These are phyloP conservation scores for Drosophila parabipectinata DNA, from an alignment of 1,140 invertebrate species.

Conservation along the genomic window DNA sequence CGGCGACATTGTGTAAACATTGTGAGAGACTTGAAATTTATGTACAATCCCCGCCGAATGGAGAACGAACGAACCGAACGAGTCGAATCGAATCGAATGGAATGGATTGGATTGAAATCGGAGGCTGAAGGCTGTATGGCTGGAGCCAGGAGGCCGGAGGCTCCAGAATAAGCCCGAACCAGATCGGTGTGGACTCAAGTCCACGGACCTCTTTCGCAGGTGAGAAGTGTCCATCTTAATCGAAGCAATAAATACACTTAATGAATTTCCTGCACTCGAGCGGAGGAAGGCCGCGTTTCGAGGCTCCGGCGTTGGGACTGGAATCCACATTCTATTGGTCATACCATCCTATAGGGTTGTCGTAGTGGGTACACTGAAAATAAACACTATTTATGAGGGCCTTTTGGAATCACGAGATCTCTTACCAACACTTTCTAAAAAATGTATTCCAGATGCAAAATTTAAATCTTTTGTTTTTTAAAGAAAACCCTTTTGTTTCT, in stretches of 20 bases:
- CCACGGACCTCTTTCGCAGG: conserved; percentile 64
- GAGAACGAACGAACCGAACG: conserved; percentile 35
- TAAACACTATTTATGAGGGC: not conserved
- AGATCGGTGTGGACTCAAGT: conserved; percentile 13
- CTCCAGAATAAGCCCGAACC: conserved; percentile 13
- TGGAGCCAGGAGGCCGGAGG: conserved; percentile 7
- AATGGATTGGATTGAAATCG: conserved; percentile 33
- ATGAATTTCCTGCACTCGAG: conserved; percentile 78
- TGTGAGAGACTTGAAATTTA: conserved; percentile 74
- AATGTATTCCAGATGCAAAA: not conserved
- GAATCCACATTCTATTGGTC: conserved; percentile 75
- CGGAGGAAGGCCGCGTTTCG: conserved; percentile 48
- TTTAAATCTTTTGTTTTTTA: no score
- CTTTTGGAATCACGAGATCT: no score
- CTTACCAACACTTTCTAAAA: no score
- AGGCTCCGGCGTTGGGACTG: conserved; percentile 23
- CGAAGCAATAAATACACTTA: conserved; percentile 83
- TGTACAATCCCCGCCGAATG: conserved; percentile 65
- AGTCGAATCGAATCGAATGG: conserved; percentile 30
- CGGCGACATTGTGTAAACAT: conserved; percentile 77
- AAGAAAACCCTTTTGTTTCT: not conserved
- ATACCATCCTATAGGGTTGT: conserved; percentile 59
- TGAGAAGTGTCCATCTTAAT: conserved; percentile 82
- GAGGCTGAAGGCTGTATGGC: conserved; percentile 9
- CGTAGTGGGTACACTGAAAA: conserved; percentile 18